Base-by-base conservation (phyloP, 2,113 vertebrate species). In the Sorex fumeus region DNA sequence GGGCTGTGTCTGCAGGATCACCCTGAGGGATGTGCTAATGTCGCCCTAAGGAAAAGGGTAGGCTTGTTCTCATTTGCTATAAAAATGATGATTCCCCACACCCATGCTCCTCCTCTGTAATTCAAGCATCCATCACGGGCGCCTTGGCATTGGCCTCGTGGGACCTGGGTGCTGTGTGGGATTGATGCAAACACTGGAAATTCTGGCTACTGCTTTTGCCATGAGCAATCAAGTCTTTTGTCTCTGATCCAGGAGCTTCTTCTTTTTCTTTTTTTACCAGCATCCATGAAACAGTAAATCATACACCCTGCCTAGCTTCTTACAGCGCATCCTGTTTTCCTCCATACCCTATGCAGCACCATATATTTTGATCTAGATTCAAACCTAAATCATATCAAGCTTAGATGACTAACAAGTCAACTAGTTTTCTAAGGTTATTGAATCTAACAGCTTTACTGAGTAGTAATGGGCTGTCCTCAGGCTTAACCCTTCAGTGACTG, bases 361-460 rank as follows among this genome's bases (percentile, higher is more conserved):
- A 47, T 82, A 75, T 25, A 64, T 91, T 93, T 83, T 75, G 30
- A 40, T 76, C 90, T 13, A 45, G 40, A 87, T 84, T 78, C 79
- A 88, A 60, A 76, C 43, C 13, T 34, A 40, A 75, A 43, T 64
- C 70, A 75, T 40, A 87, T 86, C 30, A 75, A 36, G 53, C 79
- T 67, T 12, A 60, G 60, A 80, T 66, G 47, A 28, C 75, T 86
- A 69, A 75, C 13, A 75, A 27, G 6, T 72, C 43, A 18, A 53
- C n/a, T 72, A 62, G 60, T 45, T 79, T 86, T 87, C 36, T 80
- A 84, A 69, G 92, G 8, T 62, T 23, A 77, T 36, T 10, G 15
- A 77, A 4, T 85, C 82, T 50, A 9, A 7, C 30, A 93, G 72
- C 66, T 76, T 77, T 10, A 79, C n/a, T 72, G 8, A 53, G 69